Evolutionary conservation across 2,113 vertebrate species (phyloP).

Genomic region (Carassius gibelio): DNA sequence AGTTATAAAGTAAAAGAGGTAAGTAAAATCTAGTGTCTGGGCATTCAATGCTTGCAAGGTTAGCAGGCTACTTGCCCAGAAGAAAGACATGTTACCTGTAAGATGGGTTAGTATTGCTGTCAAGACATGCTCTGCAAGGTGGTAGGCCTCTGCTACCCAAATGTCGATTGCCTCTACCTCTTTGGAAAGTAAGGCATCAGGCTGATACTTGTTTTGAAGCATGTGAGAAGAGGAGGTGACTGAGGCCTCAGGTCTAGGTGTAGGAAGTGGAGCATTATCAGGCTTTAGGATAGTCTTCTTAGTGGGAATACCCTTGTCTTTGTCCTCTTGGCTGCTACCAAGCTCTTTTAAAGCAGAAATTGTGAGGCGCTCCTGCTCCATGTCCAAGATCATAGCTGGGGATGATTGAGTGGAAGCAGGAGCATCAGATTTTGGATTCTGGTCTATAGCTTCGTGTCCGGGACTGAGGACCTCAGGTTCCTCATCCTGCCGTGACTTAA

Average conservation of each 20-base stretch:
- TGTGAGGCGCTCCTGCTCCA: slow-evolving; percentile 83
- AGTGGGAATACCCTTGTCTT: slow-evolving; percentile 47
- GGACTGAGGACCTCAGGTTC: slow-evolving; percentile 51
- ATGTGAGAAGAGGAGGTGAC: slow-evolving; percentile 46
- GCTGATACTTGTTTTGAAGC: slow-evolving; percentile 57
- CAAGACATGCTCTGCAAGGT: slow-evolving; percentile 81
- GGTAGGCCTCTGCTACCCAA: slow-evolving; percentile 79
- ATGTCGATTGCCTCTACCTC: slow-evolving; percentile 76
- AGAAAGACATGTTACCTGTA: slow-evolving; percentile 81
- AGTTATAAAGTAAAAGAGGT: slow-evolving; percentile 28
- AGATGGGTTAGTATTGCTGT: slow-evolving; percentile 81
- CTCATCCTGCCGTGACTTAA: slow-evolving; percentile 73
- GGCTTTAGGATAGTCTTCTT: slow-evolving; percentile 40
- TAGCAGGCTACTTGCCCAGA: slow-evolving; percentile 69
- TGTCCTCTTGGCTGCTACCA: slow-evolving; percentile 69
- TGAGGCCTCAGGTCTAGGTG: slow-evolving; percentile 41
- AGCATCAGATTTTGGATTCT: slow-evolving; percentile 37
- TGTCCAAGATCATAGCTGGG: slow-evolving; percentile 69
- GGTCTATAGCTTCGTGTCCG: neutral
- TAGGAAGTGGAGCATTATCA: slow-evolving; percentile 3
- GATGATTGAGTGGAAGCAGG: slow-evolving; percentile 43
- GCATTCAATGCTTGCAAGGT: slow-evolving; percentile 63
- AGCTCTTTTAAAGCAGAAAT: slow-evolving; percentile 82
- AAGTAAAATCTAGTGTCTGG: slow-evolving; percentile 31
- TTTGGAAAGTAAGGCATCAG: slow-evolving; percentile 65